Percentiles rank a stretch among this genome's conserved stretches.
Evolutionary conservation across 2,113 vertebrate genomes (phyloP).

Genomic region (Theristicus caerulescens): DNA sequence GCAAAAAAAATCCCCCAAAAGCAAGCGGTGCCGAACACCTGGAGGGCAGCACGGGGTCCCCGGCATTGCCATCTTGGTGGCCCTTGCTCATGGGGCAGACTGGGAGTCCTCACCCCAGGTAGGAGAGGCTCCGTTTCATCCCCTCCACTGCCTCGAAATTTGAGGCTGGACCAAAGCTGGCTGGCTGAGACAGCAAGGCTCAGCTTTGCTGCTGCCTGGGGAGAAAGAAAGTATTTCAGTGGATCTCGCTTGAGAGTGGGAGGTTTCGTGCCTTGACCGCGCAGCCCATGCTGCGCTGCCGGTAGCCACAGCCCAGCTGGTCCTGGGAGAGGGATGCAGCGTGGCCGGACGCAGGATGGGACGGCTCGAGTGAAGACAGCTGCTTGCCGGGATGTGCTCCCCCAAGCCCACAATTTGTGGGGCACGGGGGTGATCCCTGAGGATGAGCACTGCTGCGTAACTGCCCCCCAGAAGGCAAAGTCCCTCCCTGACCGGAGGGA

Average conservation of each 20-base stretch:
- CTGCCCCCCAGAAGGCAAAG: rapidly evolving
- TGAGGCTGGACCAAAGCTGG: neutral
- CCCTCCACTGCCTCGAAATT: neutral
- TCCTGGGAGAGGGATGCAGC: neutral
- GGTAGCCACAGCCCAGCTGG: neutral
- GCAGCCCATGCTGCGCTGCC: neutral
- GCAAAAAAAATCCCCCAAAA: neutral
- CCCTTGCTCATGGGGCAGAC: neutral
- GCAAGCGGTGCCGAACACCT: neutral
- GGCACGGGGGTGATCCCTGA: neutral
- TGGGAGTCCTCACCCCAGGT: neutral
- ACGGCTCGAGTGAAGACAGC: neutral
- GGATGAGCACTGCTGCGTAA: neutral
- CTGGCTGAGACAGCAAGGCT: neutral
- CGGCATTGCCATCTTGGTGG: neutral
- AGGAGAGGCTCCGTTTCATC: neutral
- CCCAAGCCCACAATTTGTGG: neutral
- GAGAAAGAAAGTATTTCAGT: neutral
- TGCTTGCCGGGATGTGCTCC: rapidly evolving
- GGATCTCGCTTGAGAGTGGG: neutral
- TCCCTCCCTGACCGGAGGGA: neutral
- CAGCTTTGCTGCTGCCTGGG: neutral
- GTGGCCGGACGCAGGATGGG: neutral
- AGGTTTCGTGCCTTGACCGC: rapidly evolving
- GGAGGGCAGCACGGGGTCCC: neutral